phyloP scores from a whole-genome alignment of 2,888 invertebrate species.

The Serripes groenlandicus region DNA sequence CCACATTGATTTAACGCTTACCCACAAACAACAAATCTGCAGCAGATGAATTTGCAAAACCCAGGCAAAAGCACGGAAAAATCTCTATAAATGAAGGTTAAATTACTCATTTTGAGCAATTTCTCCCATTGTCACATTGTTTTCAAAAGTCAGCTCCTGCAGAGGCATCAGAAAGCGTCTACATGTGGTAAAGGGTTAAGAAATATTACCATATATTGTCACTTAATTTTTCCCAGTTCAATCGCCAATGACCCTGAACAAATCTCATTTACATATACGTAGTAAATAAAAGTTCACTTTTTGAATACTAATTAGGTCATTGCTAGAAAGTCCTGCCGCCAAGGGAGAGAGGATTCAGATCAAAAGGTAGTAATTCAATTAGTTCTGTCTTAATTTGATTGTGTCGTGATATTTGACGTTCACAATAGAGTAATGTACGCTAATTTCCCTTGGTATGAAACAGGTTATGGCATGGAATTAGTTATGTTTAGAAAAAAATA shows the following conservation, averaged over 20 bases:
- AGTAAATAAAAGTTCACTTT: background rate
- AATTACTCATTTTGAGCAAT: background rate
- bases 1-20: too few species aligned
- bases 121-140: background rate
- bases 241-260: background rate
- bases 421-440: slow-evolving; percentile 5
- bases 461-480: too few species aligned
- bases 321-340: background rate
- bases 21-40: too few species aligned
- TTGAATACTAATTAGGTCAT: slow-evolving; percentile 14
- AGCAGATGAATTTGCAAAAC: too few species aligned
- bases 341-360: slow-evolving; percentile 3
- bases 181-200: background rate
- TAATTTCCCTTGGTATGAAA: slow-evolving; percentile 6
- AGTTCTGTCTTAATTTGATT: slow-evolving; percentile 6
- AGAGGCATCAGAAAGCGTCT: background rate
- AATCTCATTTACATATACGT: slow-evolving; percentile 18
- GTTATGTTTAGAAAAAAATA: too few species aligned
- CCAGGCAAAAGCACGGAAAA: too few species aligned
- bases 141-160: background rate
- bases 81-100: too few species aligned
- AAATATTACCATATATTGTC: too few species aligned
- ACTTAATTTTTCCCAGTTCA: slow-evolving; percentile 7
- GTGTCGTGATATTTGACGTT: background rate
- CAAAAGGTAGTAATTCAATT: slow-evolving; percentile 5